Evolutionary conservation across 1,140 invertebrate genomes (phyloP).

Genomic region (Samia ricini): DNA sequence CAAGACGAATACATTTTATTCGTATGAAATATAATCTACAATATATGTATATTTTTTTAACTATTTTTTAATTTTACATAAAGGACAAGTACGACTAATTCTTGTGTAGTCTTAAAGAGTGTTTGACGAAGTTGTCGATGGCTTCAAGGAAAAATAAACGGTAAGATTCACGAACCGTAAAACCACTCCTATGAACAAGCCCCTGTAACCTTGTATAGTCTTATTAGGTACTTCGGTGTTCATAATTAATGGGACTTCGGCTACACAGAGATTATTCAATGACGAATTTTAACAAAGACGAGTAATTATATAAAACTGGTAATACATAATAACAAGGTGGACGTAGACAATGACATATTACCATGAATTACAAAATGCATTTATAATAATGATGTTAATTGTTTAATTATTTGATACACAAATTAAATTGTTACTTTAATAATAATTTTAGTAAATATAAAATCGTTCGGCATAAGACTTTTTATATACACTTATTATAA

Average conservation of each 20-base stretch:
- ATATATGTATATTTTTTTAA: background rate
- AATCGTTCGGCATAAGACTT: too few species aligned
- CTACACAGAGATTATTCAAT: slow-evolving; percentile 18
- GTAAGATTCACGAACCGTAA: slow-evolving; percentile 44
- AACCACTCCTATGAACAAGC: slow-evolving; percentile 52
- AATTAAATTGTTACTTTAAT: too few species aligned
- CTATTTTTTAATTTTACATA: background rate
- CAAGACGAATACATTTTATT: slow-evolving; percentile 59
- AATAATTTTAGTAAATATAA: too few species aligned
- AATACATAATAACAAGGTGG: background rate
- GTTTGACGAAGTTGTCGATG: slow-evolving; percentile 44
- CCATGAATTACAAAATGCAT: background rate
- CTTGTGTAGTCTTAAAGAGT: slow-evolving; percentile 39
- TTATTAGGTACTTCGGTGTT: slow-evolving; percentile 26
- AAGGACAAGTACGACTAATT: slow-evolving; percentile 26
- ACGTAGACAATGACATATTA: background rate
- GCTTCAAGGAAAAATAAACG: slow-evolving; percentile 29
- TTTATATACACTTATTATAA: too few species aligned
- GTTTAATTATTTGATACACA: too few species aligned
- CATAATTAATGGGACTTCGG: slow-evolving; percentile 27
- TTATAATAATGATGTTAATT: background rate
- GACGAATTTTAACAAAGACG: slow-evolving; percentile 12
- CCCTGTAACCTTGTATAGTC: slow-evolving; percentile 55
- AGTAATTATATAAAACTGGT: slow-evolving; percentile 14
- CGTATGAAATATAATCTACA: background rate